Evolutionary conservation across 2,888 invertebrate species (phyloP).

Genomic region (Eucriotettix oculatus): DNA sequence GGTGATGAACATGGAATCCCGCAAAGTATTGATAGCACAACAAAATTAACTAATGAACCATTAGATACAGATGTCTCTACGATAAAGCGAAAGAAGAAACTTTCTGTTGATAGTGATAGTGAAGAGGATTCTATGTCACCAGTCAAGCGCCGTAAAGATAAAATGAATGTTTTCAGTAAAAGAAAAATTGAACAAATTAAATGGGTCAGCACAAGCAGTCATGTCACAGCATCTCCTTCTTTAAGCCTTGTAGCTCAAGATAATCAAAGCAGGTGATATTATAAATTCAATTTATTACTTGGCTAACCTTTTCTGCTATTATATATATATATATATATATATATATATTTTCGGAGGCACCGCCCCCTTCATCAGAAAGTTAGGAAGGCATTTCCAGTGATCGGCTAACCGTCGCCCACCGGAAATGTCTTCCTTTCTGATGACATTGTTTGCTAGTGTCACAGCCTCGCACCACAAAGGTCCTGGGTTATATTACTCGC

Average conservation of each 20-base stretch:
- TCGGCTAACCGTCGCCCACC: not conserved
- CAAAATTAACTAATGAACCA: not conserved
- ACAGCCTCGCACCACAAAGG: too few relatives aligned
- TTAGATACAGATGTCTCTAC: not conserved
- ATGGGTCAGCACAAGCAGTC: not conserved
- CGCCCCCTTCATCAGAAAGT: too few relatives aligned
- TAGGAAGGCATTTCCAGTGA: too few relatives aligned
- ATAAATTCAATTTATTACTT: too few relatives aligned
- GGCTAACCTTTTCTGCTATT: not conserved
- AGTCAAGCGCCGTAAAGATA: not conserved
- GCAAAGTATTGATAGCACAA: not conserved
- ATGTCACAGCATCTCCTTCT: slow-evolving; percentile 1
- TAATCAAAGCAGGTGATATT: not conserved
- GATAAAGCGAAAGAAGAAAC: not conserved
- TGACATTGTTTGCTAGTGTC: too few relatives aligned
- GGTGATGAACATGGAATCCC: slow-evolving; percentile 5
- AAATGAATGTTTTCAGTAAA: not conserved
- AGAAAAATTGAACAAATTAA: not conserved
- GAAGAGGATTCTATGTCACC: slow-evolving; percentile 2
- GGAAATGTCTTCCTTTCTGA: too few relatives aligned
- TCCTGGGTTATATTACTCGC: too few relatives aligned
- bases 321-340: not conserved
- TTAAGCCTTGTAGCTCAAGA: not conserved
- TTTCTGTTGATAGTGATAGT: slow-evolving; percentile 4
- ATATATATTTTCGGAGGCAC: too few relatives aligned